Evolutionary conservation across 2,113 vertebrate genomes (phyloP).

Genomic region (Anser cygnoides): DNA sequence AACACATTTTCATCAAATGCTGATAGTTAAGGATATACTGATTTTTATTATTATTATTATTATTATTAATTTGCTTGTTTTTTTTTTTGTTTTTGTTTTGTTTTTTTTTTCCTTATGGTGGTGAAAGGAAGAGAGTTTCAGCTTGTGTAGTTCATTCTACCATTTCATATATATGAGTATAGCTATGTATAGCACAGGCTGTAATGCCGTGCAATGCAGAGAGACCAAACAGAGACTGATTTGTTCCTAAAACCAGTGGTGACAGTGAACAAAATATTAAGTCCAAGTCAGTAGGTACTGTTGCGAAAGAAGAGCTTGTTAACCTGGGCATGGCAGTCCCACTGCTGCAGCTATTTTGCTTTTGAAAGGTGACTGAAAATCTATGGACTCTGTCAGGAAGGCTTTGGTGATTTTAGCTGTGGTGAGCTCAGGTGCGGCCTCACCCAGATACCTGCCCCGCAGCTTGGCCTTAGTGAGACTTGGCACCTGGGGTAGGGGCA

Average conservation of each 20-base stretch:
- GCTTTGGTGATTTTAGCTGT: neutral
- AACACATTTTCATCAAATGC: neutral
- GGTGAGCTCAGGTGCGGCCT: neutral
- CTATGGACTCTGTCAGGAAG: neutral
- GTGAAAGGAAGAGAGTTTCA: neutral
- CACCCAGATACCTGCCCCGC: neutral
- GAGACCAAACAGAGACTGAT: neutral
- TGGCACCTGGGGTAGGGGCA: neutral
- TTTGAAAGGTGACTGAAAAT: slow-evolving; percentile 14
- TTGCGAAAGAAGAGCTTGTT: slow-evolving; percentile 57
- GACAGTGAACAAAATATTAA: slow-evolving; percentile 53
- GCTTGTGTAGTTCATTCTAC: neutral
- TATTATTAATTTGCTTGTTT: too few relatives aligned
- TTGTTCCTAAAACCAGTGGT: neutral
- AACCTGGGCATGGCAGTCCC: slow-evolving; percentile 35
- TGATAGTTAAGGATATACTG: neutral
- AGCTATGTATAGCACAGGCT: neutral
- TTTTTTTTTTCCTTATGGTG: neutral
- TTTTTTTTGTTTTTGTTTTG: neutral
- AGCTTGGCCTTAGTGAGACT: neutral
- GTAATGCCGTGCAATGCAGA: neutral
- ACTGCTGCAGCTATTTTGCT: neutral
- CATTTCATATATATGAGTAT: neutral
- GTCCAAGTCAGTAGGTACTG: slow-evolving; percentile 11
- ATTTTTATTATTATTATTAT: neutral